Conservation (phyloP, 1,140 invertebrate species). For the Heliconius hewitsoni region DNA sequence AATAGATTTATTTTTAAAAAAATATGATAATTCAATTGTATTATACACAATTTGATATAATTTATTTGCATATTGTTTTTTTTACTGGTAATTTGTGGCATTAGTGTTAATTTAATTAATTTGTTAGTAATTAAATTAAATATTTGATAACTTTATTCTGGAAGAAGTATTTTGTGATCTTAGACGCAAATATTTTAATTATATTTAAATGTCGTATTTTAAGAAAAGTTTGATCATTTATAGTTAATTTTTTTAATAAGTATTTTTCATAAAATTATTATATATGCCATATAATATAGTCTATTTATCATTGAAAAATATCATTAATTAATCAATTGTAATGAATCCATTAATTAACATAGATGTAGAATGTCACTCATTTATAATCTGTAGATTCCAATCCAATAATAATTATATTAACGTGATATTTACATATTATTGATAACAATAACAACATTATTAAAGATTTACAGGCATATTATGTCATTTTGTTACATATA, state of each 20-base stretch:
- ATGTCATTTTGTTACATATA: not conserved
- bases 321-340: slow-evolving; percentile 11
- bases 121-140: no score
- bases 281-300: not conserved
- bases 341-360: slow-evolving; percentile 4
- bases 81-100: not conserved
- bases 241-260: not conserved
- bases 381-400: not conserved
- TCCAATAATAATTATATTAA: slow-evolving; percentile 2
- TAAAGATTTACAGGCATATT: not conserved
- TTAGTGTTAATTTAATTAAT: not conserved
- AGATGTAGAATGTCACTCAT: slow-evolving; percentile 4
- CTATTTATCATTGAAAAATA: not conserved
- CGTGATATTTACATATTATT: not conserved
- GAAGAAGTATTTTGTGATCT: no score
- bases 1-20: no score
- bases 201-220: not conserved
- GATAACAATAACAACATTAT: slow-evolving; percentile 9
- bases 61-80: not conserved
- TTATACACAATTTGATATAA: not conserved
- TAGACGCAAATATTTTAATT: no score
- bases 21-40: no score
- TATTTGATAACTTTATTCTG: no score
- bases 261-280: not conserved
- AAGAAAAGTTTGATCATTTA: not conserved